Base-by-base conservation (phyloP, 2,888 invertebrate genomes). In the Oegoconia quadripuncta region DNA sequence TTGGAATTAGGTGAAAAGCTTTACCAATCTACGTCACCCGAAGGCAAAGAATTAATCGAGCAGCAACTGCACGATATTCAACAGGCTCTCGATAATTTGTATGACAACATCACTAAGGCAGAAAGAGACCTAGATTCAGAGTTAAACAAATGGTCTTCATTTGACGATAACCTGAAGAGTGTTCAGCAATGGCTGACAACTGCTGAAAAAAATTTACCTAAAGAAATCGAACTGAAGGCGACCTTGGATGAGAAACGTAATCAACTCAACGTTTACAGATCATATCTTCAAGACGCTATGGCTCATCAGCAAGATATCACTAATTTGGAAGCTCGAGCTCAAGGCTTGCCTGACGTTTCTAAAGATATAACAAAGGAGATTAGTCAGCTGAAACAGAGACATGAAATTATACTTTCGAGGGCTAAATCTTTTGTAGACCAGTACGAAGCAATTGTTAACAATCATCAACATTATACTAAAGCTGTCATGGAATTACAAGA, bases 191-290 rank as follows among this genome's bases (percentile, higher is more conserved):
- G 97, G 97, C 70, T 98, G 38, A 89, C 90, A 27, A 89, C 90
- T 37, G 91, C 93, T 5, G 95, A 96, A 64, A 89, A 90, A 43
- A 91, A 93, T 52, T 76, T 97, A 15, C 93, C 94, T 0, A 89
- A 90, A 37, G 94, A 96, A 52, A 91, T 97, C 26, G 93, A 95
- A 64, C 72, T 96, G 3, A 95, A 93, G 64, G 92, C 95, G 0
- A 96, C 95, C 0, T 80, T 97, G 42, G 97, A 97, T 74, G 97
- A 97, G 70, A 98, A 98, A 76, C 92, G 95, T 44, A 93, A 92
- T 27, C 96, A 97, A 72, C 80, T 97, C 25, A 95, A 95, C 68
- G 90, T 92, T 0, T 97, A 97, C 62, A 91, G 96, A 59, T 91
- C 91, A 34, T 88, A 94, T 41, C 88, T 96, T 23, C 95, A 95